These are phyloP conservation scores for Latrodectus geometricus DNA, from an alignment of 1,140 invertebrate species.

Conservation along the genomic window DNA sequence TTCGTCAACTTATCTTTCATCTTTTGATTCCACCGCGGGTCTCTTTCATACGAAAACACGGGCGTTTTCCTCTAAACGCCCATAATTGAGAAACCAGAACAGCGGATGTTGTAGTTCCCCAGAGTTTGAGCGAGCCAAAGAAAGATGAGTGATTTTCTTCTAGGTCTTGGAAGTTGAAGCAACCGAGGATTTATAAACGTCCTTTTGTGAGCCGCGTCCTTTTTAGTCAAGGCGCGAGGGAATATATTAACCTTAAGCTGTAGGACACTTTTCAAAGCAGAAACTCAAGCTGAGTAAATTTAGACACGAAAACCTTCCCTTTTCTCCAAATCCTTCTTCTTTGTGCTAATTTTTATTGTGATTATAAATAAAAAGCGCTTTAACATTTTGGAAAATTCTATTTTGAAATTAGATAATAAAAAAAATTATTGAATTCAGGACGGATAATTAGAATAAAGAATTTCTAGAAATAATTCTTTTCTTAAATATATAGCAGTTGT, in stretches of 20 bases:
- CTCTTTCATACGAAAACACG: background rate
- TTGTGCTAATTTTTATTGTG: too few relatives aligned
- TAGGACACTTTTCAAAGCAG: background rate
- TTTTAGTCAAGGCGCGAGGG: background rate
- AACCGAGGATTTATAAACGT: background rate
- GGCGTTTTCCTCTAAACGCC: background rate
- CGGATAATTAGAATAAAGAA: too few relatives aligned
- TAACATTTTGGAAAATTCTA: too few relatives aligned
- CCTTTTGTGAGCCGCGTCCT: background rate
- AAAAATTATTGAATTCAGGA: too few relatives aligned
- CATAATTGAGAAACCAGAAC: slow-evolving; percentile 1
- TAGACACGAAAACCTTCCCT: too few relatives aligned
- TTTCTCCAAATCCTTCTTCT: too few relatives aligned
- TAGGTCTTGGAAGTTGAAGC: background rate
- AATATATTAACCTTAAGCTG: background rate
- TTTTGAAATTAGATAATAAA: too few relatives aligned
- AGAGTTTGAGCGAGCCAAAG: background rate
- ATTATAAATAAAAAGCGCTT: too few relatives aligned
- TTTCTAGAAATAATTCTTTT: too few relatives aligned
- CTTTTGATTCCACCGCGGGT: background rate
- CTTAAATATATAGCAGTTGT: too few relatives aligned
- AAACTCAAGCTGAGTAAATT: too few relatives aligned
- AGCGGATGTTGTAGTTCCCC: background rate
- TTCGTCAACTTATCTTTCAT: background rate
- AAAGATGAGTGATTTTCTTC: background rate